A percentile compares a stretch with the other conserved stretches of the same genome.
These are phyloP conservation scores for Malurus melanocephalus DNA, from an alignment of 2,113 vertebrate genomes.

Conservation along the genomic window DNA sequence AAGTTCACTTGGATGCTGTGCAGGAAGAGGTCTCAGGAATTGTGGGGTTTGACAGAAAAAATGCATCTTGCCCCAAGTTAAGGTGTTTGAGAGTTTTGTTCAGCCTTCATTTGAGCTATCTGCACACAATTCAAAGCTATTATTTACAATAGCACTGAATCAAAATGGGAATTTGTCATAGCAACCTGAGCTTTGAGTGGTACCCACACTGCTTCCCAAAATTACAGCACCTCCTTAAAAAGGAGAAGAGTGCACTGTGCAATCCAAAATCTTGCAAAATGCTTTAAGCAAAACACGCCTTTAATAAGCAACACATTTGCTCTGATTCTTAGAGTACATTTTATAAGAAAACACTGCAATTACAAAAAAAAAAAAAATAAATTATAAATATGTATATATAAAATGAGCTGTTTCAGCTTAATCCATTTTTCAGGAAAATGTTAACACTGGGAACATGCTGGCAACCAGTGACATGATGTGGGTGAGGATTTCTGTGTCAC, in stretches of 20 bases:
- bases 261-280: conserved; percentile 1
- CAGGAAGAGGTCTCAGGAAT: background rate
- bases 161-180: conserved; percentile 26
- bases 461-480: background rate
- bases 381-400: no score
- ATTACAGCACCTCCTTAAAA: background rate
- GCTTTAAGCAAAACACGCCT: background rate
- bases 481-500: background rate
- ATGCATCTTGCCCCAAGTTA: background rate
- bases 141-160: conserved; percentile 28
- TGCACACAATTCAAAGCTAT: background rate
- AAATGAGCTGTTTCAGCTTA: background rate
- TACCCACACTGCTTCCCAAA: background rate
- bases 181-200: background rate
- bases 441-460: background rate
- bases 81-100: background rate
- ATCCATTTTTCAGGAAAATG: background rate
- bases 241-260: background rate
- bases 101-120: background rate
- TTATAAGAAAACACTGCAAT: background rate
- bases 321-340: background rate
- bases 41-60: background rate
- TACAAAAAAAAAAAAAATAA: background rate
- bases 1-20: background rate
- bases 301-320: conserved; percentile 28